These are phyloP conservation scores for Unio pictorum DNA, from an alignment of 2,888 invertebrate genomes.

Conservation along the genomic window DNA sequence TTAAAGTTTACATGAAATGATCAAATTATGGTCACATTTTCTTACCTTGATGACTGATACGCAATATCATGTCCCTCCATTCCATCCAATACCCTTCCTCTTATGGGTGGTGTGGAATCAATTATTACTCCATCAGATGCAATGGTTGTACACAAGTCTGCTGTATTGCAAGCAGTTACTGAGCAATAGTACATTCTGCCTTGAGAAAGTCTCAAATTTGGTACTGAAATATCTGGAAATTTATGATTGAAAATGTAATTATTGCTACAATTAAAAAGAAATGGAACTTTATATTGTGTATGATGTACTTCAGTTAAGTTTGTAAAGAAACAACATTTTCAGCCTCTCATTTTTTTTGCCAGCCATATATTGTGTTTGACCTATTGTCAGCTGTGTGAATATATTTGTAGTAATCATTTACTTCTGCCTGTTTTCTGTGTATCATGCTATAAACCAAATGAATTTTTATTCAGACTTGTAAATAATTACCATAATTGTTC, in stretches of 20 bases:
- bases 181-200: conserved; percentile 37
- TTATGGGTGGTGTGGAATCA: conserved; percentile 45
- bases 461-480: too few species aligned
- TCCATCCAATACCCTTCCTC: conserved; percentile 46
- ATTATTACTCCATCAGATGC: conserved; percentile 50
- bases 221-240: conserved; percentile 22
- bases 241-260: not conserved
- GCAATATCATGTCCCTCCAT: conserved; percentile 28
- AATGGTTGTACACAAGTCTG: conserved; percentile 35
- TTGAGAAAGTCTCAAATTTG: conserved; percentile 21
- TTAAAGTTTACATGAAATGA: too few species aligned
- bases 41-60: conserved; percentile 38
- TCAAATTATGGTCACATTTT: not conserved
- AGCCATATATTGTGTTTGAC: too few species aligned
- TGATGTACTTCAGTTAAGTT: too few species aligned
- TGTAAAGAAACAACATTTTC: too few species aligned
- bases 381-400: too few species aligned
- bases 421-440: too few species aligned
- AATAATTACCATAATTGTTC: not conserved
- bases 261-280: too few species aligned
- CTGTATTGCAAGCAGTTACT: conserved; percentile 48
- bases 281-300: too few species aligned
- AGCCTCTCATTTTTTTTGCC: too few species aligned
- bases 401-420: too few species aligned
- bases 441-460: too few species aligned